A percentile compares a stretch with the other conserved stretches of the same genome.
Conservation (phyloP, 37 sponge, comb jelly and placozoan genomes). For the Chondrosia reniformis region DNA sequence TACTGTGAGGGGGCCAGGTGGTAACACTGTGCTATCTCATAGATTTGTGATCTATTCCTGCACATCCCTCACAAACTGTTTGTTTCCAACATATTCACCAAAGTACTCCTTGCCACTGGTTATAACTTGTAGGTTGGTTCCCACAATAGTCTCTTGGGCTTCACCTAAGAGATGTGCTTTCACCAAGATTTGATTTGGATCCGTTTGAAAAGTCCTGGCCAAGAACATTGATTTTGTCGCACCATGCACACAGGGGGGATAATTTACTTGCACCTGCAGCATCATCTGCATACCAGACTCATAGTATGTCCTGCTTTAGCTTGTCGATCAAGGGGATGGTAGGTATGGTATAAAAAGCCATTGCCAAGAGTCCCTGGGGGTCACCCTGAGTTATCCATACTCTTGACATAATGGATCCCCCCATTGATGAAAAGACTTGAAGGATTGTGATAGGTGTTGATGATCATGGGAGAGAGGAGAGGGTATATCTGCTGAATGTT, state of each 20-base stretch:
- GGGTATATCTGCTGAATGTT: constrained; percentile 1
- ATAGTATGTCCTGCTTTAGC: not conserved
- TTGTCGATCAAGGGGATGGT: constrained; percentile 17
- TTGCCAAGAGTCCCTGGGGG: constrained; percentile 13
- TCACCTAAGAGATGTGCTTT: not conserved
- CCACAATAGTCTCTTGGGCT: not conserved
- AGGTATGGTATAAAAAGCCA: constrained; percentile 16
- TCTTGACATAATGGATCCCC: not conserved
- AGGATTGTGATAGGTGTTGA: constrained; percentile 7
- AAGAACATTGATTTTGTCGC: not conserved
- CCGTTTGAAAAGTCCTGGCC: constrained; percentile 17
- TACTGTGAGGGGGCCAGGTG: no score
- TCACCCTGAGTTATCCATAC: constrained; percentile 14
- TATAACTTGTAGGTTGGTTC: not conserved
- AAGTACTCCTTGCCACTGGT: constrained; percentile 11
- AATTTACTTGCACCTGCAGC: constrained; percentile 5
- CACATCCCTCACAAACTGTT: no score
- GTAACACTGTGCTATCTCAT: no score
- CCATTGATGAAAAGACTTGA: constrained; percentile 5
- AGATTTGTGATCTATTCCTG: no score
- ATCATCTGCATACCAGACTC: constrained; percentile 23
- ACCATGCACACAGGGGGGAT: constrained; percentile 4
- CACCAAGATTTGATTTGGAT: constrained; percentile 9
- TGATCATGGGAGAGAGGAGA: constrained; percentile 10
- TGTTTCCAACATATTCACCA: not conserved